Percentiles rank a stretch among this genome's conserved stretches.
These are phyloP conservation scores for Argynnis bischoffii DNA, from an alignment of 2,888 invertebrate species.

Conservation along the genomic window DNA sequence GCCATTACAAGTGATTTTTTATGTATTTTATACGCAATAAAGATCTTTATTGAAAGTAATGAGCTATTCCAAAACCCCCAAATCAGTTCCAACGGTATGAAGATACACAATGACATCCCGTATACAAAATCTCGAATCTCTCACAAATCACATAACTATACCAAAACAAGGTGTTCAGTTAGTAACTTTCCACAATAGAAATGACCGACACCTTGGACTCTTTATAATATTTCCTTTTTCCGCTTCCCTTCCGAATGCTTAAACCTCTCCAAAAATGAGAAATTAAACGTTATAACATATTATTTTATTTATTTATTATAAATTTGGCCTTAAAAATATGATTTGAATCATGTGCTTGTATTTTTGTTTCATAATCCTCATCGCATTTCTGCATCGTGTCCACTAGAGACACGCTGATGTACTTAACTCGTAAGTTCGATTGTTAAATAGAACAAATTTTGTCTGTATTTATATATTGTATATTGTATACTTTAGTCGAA, in stretches of 20 bases:
- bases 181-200: slow-evolving; percentile 11
- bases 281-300: slow-evolving; percentile 44
- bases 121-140: not conserved
- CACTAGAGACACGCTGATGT: too few relatives aligned
- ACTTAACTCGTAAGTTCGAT: too few relatives aligned
- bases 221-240: slow-evolving; percentile 19
- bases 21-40: too few relatives aligned
- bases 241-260: slow-evolving; percentile 21
- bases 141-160: slow-evolving; percentile 15
- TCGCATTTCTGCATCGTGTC: too few relatives aligned
- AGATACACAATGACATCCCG: too few relatives aligned
- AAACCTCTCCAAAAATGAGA: slow-evolving; percentile 38
- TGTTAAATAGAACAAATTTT: too few relatives aligned
- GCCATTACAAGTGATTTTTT: too few relatives aligned
- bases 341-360: slow-evolving; percentile 3
- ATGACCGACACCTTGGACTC: slow-evolving; percentile 19
- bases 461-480: too few relatives aligned
- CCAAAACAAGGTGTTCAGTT: slow-evolving; percentile 5
- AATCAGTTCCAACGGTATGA: too few relatives aligned
- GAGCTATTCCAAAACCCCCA: too few relatives aligned
- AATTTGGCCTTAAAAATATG: not conserved
- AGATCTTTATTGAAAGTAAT: too few relatives aligned
- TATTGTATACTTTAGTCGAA: too few relatives aligned
- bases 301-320: slow-evolving; percentile 24
- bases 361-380: not conserved